These are phyloP conservation scores for Parasteatoda lunata DNA, from an alignment of 2,888 invertebrate species.

Conservation along the genomic window DNA sequence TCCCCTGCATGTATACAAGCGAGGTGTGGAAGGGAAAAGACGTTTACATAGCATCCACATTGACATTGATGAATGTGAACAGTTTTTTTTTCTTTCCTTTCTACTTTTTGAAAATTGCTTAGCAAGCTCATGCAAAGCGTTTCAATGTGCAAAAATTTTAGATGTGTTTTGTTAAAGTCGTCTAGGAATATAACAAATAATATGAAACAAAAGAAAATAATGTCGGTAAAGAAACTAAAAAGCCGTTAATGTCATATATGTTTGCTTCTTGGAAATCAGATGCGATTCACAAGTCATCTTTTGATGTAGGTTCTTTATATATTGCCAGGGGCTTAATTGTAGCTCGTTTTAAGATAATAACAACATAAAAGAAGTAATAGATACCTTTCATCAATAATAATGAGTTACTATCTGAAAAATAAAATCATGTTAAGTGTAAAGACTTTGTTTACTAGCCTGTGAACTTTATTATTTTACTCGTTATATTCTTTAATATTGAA, in stretches of 20 bases:
- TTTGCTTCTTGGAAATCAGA: neutral
- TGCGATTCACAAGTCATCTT: neutral
- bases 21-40: slow-evolving; percentile 29
- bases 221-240: slow-evolving; percentile 22
- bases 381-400: neutral
- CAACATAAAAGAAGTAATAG: neutral
- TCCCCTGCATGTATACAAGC: neutral
- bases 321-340: neutral
- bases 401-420: neutral
- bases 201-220: neutral
- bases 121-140: slow-evolving; percentile 55
- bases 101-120: slow-evolving; percentile 36
- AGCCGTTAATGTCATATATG: slow-evolving; percentile 44
- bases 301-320: neutral
- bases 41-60: slow-evolving; percentile 51
- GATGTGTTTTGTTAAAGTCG: slow-evolving; percentile 37
- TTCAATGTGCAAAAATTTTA: slow-evolving; percentile 57
- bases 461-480: too few relatives aligned
- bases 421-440: neutral
- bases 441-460: too few relatives aligned
- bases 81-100: slow-evolving; percentile 37
- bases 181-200: neutral
- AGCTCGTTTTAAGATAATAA: neutral
- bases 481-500: too few relatives aligned
- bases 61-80: slow-evolving; percentile 65